These are phyloP conservation scores for Pediacus dermestoides DNA, from an alignment of 2,888 invertebrate genomes.

Conservation along the genomic window DNA sequence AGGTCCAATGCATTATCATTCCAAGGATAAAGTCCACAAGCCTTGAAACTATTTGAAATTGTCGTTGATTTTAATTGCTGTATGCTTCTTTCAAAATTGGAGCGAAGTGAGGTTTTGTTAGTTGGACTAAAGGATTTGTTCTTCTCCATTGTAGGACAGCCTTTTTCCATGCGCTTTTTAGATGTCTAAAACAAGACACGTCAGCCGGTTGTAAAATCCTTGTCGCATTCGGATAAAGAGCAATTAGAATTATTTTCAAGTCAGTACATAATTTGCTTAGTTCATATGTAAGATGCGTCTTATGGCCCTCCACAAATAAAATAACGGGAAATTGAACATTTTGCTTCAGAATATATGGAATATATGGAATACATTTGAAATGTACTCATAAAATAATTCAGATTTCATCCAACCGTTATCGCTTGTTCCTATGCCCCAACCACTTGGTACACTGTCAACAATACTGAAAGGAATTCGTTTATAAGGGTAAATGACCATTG, in stretches of 20 bases:
- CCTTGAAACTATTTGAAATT: slow-evolving; percentile 25
- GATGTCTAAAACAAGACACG: slow-evolving; percentile 28
- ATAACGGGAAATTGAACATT: slow-evolving; percentile 22
- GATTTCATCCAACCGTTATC: slow-evolving; percentile 47
- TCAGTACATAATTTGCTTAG: slow-evolving; percentile 29
- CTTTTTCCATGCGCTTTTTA: slow-evolving; percentile 28
- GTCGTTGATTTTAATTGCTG: slow-evolving; percentile 12
- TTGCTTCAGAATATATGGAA: slow-evolving; percentile 22
- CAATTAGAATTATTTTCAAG: slow-evolving; percentile 31
- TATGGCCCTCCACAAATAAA: slow-evolving; percentile 27
- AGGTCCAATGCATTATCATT: slow-evolving; percentile 25
- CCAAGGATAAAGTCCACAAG: slow-evolving; percentile 28
- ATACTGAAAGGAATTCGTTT: slow-evolving; percentile 40
- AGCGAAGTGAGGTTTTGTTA: slow-evolving; percentile 32
- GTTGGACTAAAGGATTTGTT: slow-evolving; percentile 25
- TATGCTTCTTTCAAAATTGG: slow-evolving; percentile 22
- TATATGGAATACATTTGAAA: slow-evolving; percentile 36
- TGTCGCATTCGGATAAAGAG: slow-evolving; percentile 34
- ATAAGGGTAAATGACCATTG: slow-evolving; percentile 42
- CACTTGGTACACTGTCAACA: slow-evolving; percentile 34
- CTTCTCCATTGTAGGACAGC: slow-evolving; percentile 26
- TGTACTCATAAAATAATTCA: slow-evolving; percentile 44
- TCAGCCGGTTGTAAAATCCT: slow-evolving; percentile 33
- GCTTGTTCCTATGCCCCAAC: slow-evolving; percentile 43
- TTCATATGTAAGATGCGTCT: slow-evolving; percentile 25